Conservation (phyloP, 2,113 vertebrate species). For the Chamaea fasciata region DNA sequence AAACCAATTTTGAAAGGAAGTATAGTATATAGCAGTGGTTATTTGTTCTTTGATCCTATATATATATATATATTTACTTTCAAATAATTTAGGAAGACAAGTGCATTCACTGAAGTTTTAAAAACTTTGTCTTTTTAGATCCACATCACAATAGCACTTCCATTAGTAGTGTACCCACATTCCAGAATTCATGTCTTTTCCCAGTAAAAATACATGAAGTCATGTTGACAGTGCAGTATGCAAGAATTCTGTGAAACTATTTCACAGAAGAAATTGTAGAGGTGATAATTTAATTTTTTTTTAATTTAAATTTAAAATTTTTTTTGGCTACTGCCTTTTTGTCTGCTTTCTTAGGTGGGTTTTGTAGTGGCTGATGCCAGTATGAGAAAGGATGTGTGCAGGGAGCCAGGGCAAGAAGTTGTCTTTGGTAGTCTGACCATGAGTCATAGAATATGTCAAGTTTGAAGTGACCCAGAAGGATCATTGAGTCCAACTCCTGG, state of each 20-base stretch:
- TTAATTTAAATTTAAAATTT: background rate
- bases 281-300: background rate
- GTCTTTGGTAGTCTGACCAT: background rate
- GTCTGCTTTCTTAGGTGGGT: background rate
- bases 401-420: background rate
- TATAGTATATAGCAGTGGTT: background rate
- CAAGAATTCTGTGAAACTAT: background rate
- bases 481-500: accelerated
- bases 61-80: background rate
- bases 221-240: background rate
- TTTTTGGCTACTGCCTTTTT: background rate
- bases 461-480: background rate
- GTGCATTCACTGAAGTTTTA: background rate
- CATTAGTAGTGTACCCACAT: background rate
- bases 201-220: background rate
- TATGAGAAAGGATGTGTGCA: background rate
- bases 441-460: background rate
- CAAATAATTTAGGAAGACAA: background rate
- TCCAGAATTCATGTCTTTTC: background rate
- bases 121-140: background rate
- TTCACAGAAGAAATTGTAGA: background rate
- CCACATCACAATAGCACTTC: background rate
- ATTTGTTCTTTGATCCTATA: background rate
- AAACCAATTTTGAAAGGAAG: background rate
- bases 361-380: background rate